Evolutionary conservation across 2,113 vertebrate genomes (phyloP).

Genomic region (Poicephalus meyeri): DNA sequence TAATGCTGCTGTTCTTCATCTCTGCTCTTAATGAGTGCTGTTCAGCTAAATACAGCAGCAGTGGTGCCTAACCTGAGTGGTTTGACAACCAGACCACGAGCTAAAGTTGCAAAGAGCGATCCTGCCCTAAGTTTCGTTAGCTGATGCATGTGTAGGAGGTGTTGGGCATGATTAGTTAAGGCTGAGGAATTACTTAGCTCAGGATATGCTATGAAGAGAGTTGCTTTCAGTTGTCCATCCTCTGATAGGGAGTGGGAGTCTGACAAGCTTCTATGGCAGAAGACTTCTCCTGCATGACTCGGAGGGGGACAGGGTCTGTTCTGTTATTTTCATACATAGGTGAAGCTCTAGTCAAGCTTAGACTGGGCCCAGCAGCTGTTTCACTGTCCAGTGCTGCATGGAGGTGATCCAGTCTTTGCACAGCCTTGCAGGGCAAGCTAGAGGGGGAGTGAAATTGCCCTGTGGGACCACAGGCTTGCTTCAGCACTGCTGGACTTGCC

Average conservation of each 20-base stretch:
- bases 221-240: background rate
- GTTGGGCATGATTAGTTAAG: background rate
- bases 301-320: background rate
- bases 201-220: background rate
- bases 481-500: background rate
- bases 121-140: background rate
- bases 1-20: background rate
- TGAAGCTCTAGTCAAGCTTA: background rate
- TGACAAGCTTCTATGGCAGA: background rate
- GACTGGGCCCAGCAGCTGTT: background rate
- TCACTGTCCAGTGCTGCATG: no score
- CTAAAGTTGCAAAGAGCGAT: background rate
- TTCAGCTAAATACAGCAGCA: background rate
- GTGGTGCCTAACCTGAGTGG: background rate
- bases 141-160: background rate
- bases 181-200: background rate
- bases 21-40: background rate
- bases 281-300: background rate
- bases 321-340: background rate
- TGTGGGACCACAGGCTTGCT: background rate
- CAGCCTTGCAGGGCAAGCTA: rapidly evolving
- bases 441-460: background rate
- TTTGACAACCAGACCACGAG: background rate
- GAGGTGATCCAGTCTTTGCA: background rate
- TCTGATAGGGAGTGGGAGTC: background rate